Conservation (phyloP, 2,113 vertebrate species). For the Eudyptes chrysolophus region DNA sequence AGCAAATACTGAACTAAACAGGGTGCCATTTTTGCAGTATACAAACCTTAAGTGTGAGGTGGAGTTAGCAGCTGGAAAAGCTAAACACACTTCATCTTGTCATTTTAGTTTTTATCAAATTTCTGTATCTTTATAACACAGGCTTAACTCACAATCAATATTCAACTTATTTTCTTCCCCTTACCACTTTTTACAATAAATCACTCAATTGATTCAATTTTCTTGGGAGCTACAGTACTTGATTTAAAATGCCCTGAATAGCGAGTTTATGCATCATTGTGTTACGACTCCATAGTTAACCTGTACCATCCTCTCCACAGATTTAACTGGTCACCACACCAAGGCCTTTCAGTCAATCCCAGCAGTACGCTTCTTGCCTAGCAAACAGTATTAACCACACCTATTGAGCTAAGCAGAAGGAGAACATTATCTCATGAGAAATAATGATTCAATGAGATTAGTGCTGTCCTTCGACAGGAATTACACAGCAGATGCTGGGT, state of each 20-base stretch:
- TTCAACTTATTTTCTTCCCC: background rate
- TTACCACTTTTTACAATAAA: background rate
- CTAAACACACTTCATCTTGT: background rate
- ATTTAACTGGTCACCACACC: background rate
- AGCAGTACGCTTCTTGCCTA: background rate
- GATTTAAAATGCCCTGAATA: background rate
- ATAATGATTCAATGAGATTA: background rate
- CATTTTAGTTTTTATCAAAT: background rate
- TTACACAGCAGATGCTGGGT: background rate
- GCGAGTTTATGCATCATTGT: background rate
- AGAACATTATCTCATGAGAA: background rate
- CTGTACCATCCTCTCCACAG: background rate
- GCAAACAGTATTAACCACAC: background rate
- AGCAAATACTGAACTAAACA: background rate
- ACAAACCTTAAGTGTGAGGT: background rate
- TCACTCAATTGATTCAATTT: background rate
- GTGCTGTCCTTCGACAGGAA: background rate
- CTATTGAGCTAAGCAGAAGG: background rate
- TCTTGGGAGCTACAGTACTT: background rate
- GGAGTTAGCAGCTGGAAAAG: background rate
- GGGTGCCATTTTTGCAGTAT: background rate
- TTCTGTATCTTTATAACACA: background rate
- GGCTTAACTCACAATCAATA: background rate
- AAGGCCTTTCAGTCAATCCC: background rate
- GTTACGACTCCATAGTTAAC: background rate